phyloP scores from a whole-genome alignment of 2,888 invertebrate species.

The Orchesella flavescens region DNA sequence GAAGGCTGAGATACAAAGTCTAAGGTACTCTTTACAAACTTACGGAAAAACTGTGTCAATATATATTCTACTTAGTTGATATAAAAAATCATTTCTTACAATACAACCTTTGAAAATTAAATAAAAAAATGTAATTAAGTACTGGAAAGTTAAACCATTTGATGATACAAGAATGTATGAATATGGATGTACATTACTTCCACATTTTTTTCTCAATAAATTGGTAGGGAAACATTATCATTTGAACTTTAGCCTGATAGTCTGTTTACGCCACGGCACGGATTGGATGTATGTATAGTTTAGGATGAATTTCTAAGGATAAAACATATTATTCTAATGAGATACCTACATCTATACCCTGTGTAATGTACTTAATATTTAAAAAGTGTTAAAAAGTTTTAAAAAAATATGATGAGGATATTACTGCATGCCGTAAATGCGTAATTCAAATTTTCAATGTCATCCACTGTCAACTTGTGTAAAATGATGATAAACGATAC shows the following conservation, averaged over 20 bases:
- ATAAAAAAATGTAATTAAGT: neutral
- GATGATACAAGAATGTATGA: neutral
- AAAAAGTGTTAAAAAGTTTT: neutral
- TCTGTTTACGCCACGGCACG: neutral
- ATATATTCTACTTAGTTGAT: too few relatives aligned
- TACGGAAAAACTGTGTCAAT: neutral
- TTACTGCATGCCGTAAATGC: too few relatives aligned
- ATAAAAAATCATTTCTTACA: too few relatives aligned
- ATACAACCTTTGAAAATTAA: too few relatives aligned
- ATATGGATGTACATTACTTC: neutral
- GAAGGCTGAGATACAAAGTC: conserved; percentile 28
- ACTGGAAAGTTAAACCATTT: neutral
- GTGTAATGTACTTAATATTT: too few relatives aligned
- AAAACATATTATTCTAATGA: too few relatives aligned
- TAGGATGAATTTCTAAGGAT: neutral
- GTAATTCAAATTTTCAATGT: too few relatives aligned
- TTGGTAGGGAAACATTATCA: neutral
- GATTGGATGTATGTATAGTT: neutral
- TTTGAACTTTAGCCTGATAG: neutral
- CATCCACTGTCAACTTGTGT: too few relatives aligned
- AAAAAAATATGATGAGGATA: neutral
- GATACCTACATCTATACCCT: too few relatives aligned
- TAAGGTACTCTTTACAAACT: neutral
- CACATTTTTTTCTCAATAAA: neutral
- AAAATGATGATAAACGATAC: too few relatives aligned